phyloP scores from a whole-genome alignment of 2,113 vertebrate species.

The Holacanthus passer region DNA sequence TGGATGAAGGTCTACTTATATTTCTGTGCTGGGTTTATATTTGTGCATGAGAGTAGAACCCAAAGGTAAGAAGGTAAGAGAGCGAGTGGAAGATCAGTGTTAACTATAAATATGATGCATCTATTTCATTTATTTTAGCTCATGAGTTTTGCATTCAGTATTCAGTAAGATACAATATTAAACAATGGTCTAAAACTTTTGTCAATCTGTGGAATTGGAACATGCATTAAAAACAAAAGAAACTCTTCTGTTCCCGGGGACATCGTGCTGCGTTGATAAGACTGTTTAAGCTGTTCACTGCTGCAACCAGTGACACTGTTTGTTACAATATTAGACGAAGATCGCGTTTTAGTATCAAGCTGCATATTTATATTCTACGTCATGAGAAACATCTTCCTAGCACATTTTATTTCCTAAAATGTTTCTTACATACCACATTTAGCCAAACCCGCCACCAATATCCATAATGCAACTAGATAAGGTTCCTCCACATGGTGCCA shows the following conservation, averaged over 20 bases:
- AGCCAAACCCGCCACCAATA: constrained; percentile 89
- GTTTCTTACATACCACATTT: constrained; percentile 89
- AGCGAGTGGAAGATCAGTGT: background rate
- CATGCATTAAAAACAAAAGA: background rate
- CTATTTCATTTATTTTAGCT: too few relatives aligned
- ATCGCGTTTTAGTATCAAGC: too few relatives aligned
- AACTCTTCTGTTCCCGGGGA: constrained; percentile 11
- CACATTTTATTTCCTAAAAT: background rate
- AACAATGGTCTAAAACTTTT: background rate
- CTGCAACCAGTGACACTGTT: background rate
- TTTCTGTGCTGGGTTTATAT: background rate
- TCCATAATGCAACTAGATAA: constrained; percentile 89
- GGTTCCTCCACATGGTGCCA: constrained; percentile 91
- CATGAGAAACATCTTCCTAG: background rate
- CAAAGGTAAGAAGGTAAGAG: background rate
- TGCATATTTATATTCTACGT: too few relatives aligned
- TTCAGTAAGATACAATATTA: background rate
- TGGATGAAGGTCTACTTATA: background rate
- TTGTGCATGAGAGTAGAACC: background rate
- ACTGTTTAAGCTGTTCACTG: background rate
- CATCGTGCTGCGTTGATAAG: constrained; percentile 10
- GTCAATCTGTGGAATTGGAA: background rate
- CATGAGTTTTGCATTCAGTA: background rate
- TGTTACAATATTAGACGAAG: constrained; percentile 28
- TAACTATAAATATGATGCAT: background rate